Evolutionary conservation across 2,888 invertebrate genomes (phyloP).

Genomic region (Mongoloraphidia duomilia): DNA sequence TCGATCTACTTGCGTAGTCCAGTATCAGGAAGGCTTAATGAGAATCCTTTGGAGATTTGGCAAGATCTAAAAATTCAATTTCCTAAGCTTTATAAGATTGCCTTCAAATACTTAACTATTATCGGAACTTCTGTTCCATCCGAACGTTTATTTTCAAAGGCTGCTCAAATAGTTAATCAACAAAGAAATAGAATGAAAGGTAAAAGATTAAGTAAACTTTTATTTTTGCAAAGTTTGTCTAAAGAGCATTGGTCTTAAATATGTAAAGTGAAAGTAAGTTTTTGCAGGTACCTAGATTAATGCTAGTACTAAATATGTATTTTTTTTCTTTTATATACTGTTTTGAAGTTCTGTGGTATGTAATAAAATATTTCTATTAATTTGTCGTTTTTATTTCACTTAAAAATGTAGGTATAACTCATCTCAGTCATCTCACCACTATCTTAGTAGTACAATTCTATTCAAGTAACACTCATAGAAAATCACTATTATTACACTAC

Average conservation of each 20-base stretch:
- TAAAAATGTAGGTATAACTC: too few relatives aligned
- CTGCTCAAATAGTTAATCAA: slow-evolving; percentile 8
- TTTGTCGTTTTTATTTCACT: too few relatives aligned
- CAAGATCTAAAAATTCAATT: slow-evolving; percentile 9
- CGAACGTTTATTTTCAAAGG: slow-evolving; percentile 11
- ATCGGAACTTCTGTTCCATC: slow-evolving; percentile 11
- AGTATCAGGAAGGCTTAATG: slow-evolving; percentile 10
- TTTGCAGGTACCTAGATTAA: too few relatives aligned
- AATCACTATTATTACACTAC: too few relatives aligned
- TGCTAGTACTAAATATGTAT: too few relatives aligned
- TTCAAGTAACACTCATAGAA: background rate
- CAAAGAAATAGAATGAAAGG: slow-evolving; percentile 9
- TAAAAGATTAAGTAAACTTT: slow-evolving; percentile 7
- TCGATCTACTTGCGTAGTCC: slow-evolving; percentile 9
- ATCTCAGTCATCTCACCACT: too few relatives aligned
- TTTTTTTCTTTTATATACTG: too few relatives aligned
- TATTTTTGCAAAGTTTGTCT: slow-evolving; percentile 2
- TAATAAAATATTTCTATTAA: too few relatives aligned
- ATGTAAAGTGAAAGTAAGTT: too few relatives aligned
- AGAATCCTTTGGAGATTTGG: slow-evolving; percentile 11
- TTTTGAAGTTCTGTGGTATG: too few relatives aligned
- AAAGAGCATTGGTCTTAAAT: background rate
- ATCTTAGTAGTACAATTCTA: too few relatives aligned
- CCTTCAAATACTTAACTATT: slow-evolving; percentile 8
- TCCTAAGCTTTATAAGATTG: slow-evolving; percentile 7